Conservation (phyloP, 2,797 vertebrate genomes). For the Malacoraja senta region DNA sequence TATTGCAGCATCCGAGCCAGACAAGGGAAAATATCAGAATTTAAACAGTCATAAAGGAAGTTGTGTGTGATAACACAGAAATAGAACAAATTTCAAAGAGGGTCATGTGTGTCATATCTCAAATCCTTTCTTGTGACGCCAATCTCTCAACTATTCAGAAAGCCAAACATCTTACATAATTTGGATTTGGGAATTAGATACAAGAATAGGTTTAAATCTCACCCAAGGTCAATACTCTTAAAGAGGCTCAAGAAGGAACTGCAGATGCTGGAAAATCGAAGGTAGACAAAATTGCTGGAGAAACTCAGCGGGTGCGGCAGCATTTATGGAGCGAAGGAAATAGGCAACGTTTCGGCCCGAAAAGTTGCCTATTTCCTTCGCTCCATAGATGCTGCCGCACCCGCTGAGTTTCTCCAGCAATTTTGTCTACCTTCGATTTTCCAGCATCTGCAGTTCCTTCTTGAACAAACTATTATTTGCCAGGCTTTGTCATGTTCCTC, state of each 20-base stretch:
- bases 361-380: too few species aligned
- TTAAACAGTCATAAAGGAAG: constrained; percentile 23
- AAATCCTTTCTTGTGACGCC: background rate
- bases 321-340: too few species aligned
- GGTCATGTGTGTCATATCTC: background rate
- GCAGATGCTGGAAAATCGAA: too few species aligned
- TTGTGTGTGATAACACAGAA: constrained; percentile 20
- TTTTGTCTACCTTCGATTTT: too few species aligned
- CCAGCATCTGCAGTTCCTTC: too few species aligned
- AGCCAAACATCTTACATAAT: background rate
- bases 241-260: background rate
- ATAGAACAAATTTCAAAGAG: constrained; percentile 14
- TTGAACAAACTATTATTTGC: too few species aligned
- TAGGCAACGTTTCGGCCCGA: too few species aligned
- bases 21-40: constrained; percentile 16
- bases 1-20: constrained; percentile 10
- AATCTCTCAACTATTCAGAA: background rate
- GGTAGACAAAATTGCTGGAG: too few species aligned
- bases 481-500: too few species aligned
- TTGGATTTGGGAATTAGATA: background rate
- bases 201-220: background rate
- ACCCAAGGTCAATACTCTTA: background rate
- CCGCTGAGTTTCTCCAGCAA: too few species aligned
- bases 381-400: too few species aligned
- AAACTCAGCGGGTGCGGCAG: too few species aligned